Evolutionary conservation across 1,140 invertebrate species (phyloP), one percentile per base, ranked within the genome.

Genomic region (Bombus pascuorum): DNA sequence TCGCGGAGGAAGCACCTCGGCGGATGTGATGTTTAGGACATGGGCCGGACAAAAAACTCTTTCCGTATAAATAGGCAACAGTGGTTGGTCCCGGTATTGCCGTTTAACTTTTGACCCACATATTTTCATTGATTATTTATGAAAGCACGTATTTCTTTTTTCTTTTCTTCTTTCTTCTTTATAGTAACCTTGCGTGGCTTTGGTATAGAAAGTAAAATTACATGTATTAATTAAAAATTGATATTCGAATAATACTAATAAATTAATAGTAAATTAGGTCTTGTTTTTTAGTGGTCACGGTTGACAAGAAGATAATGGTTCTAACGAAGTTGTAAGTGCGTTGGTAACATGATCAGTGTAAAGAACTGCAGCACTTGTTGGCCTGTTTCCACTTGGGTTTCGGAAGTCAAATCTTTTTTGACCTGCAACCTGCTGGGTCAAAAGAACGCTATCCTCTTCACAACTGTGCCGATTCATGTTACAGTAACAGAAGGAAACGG

Each of bases 21-120:
- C 93, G 93, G 93, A 93, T 93, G 92, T 92, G 91, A 93, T 93
- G 93, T 93, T 93, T 93, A 91, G 85, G 85, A 88, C 87, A 89
- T 73, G 83, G 65, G 8, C 47, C 81, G 84, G 86, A 86, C 86
- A 90, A 92, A 93, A 92, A 92, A 85, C 87, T 72, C 71, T 81
- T 90, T 39, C 34, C 73, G 90, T 93, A 87, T 93, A 92, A 92
- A 93, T 92, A 92, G 92, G 87, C 87, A 81, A 86, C 85, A 86
- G 91, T 93, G 92, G 91, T 93, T 91, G 87, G 72, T 53, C 86
- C n/a, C 65, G 77, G 18, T 78, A 85, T 81, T 53, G 71, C 39
- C 71, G 72, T 76, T 81, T 87, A 87, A 81, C 77, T 70, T 90
- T 71, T 91, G 89, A 88, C 84, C 90, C 42, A 90, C 53, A 90